Evolutionary conservation across 2,888 invertebrate genomes (phyloP).

Genomic region (Monoplex corrugatus): DNA sequence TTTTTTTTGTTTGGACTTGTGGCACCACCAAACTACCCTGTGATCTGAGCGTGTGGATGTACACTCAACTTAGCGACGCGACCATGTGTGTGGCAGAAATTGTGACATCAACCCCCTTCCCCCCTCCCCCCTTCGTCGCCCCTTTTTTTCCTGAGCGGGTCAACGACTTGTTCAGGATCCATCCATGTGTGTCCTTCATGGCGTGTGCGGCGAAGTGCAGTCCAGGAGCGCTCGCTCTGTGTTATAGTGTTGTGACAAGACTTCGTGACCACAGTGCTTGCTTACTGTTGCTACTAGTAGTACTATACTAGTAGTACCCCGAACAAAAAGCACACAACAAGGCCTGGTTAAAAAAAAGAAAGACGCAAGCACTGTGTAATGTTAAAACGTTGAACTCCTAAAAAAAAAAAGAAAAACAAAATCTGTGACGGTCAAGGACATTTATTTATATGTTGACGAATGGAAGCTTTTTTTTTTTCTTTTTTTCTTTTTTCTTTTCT

Average conservation of each 20-base stretch:
- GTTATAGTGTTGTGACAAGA: slow-evolving; percentile 1
- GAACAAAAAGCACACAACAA: neutral
- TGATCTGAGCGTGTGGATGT: too few relatives aligned
- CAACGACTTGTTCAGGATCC: neutral
- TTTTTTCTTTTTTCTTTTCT: slow-evolving; percentile 5
- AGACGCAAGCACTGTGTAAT: neutral
- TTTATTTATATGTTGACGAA: neutral
- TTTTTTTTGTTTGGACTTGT: too few relatives aligned
- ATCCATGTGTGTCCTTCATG: neutral
- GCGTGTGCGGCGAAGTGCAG: neutral
- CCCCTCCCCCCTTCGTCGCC: neutral
- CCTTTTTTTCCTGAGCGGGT: neutral
- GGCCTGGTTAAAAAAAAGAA: neutral
- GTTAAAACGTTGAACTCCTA: too few relatives aligned
- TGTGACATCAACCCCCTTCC: neutral
- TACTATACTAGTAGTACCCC: neutral
- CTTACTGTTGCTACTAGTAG: too few relatives aligned
- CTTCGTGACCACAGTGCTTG: neutral
- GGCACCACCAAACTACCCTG: too few relatives aligned
- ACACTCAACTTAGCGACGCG: too few relatives aligned
- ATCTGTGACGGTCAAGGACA: slow-evolving; percentile 10
- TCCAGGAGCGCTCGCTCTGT: neutral
- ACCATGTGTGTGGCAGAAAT: neutral
- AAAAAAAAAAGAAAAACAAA: neutral
- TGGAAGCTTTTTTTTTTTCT: slow-evolving; percentile 18